Conservation (phyloP, 2,797 vertebrate species). For the Helarctos malayanus region DNA sequence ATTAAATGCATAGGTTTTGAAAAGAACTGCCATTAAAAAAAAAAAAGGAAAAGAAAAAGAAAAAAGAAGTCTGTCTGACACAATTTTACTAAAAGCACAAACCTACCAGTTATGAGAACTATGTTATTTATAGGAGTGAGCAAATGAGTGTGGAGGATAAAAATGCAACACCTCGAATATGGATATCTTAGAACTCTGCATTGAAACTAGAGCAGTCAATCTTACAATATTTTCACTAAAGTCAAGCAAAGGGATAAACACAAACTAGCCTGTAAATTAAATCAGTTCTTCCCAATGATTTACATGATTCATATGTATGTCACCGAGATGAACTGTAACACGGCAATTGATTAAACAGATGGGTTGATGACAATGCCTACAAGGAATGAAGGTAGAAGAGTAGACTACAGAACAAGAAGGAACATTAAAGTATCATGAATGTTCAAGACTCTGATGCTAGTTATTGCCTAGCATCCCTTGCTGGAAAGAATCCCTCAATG, state of each 20-base stretch:
- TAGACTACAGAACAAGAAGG: constrained; percentile 97
- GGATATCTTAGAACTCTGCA: neutral
- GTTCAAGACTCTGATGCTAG: constrained; percentile 90
- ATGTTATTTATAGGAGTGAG: constrained; percentile 23
- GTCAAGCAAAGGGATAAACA: constrained; percentile 31
- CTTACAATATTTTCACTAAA: constrained; percentile 64
- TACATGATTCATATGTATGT: constrained; percentile 29
- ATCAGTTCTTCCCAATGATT: neutral
- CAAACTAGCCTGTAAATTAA: constrained; percentile 28
- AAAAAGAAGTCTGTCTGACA: neutral
- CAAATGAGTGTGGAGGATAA: constrained; percentile 12
- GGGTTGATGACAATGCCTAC: constrained; percentile 96
- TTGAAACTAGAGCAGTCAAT: constrained; percentile 17
- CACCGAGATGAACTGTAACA: constrained; percentile 66
- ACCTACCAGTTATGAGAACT: constrained; percentile 66
- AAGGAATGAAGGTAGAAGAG: constrained; percentile 96
- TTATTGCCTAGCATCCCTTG: constrained; percentile 60
- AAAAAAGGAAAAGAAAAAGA: neutral
- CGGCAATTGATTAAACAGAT: constrained; percentile 87
- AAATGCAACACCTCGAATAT: neutral
- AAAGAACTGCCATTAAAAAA: constrained; percentile 48
- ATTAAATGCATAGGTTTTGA: constrained; percentile 42
- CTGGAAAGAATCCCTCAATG: constrained; percentile 65
- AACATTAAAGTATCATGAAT: constrained; percentile 91
- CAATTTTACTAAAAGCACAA: constrained; percentile 60